Base-by-base conservation (phyloP, 2,113 vertebrate species). In the Colistium nudipinnis region DNA sequence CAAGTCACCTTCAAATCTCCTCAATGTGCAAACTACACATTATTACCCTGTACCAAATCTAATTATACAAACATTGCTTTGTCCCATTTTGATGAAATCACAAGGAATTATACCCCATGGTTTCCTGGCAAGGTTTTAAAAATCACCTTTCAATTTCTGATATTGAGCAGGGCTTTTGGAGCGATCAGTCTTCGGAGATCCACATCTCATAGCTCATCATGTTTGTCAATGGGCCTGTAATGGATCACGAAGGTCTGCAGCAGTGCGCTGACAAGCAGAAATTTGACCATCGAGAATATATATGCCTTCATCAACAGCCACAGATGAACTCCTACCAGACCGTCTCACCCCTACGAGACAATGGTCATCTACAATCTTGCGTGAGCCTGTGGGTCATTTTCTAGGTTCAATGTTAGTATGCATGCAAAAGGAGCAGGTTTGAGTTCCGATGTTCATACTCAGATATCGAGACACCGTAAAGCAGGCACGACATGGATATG, bases 101-200 rank as follows among this genome's bases (percentile, higher is more conserved):
- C 41, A 72, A 65, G 57, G 47, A 84, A 68, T 51, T 8, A 67
- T 85, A 61, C 67, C 62, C 51, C 20, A 39, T 7, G n/a, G 61
- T 71, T 72, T 76, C 78, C 27, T 31, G 62, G 30, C 57, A 61
- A 35, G 52, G 74, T 62, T 80, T n/a, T 76, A 83, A 79, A 85
- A 83, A 83, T 83, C 68, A 62, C 65, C 64, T 68, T 86, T 88
- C 56, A 51, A 83, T 82, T 39, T 82, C 51, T 83, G 74, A 80
- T 85, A 85, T 86, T 80, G 80, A 87, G 59, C 76, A 70, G 56
- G 52, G 63, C 74, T 83, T 73, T 22, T 49, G 48, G 33, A 62
- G 73, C 11, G 19, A 83, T 86, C 61, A 56, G 56, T 81, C 70
- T 83, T 78, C 25, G 57, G 61, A 76, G 76, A 84, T 79, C 84